phyloP scores from a whole-genome alignment of 2,113 vertebrate species.

The Oxyruncus cristatus region DNA sequence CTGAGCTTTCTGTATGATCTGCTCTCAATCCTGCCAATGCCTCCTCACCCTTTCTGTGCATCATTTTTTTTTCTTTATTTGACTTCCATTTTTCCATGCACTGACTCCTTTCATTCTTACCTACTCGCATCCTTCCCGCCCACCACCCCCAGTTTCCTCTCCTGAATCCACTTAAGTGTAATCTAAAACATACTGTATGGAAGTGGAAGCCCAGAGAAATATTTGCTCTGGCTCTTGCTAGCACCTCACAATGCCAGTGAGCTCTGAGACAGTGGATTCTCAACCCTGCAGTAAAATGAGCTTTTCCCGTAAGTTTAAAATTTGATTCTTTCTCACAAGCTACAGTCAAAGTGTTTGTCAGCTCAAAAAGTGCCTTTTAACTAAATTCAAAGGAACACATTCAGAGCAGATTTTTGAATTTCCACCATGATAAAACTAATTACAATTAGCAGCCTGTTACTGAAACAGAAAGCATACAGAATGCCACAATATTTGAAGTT shows the following conservation, averaged over 20 bases:
- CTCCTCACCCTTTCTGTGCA: background rate
- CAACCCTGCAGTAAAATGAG: constrained; percentile 23
- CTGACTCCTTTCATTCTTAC: background rate
- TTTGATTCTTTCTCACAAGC: background rate
- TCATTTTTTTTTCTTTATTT: background rate
- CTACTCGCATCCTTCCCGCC: background rate
- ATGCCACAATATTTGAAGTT: background rate
- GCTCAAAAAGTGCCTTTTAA: background rate
- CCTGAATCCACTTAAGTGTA: constrained; percentile 44
- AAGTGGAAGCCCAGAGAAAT: constrained; percentile 48
- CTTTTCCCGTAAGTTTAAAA: constrained; percentile 48
- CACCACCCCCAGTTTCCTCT: constrained; percentile 42
- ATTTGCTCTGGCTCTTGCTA: constrained; percentile 17
- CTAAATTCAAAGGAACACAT: background rate
- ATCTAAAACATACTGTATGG: constrained; percentile 41
- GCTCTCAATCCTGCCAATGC: background rate
- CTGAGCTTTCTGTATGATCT: background rate
- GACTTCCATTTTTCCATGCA: background rate
- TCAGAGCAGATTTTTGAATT: constrained; percentile 7
- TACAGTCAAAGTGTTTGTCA: constrained; percentile 29
- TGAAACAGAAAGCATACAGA: constrained; percentile 13
- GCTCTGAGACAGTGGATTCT: constrained; percentile 37
- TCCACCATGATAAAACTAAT: constrained; percentile 3
- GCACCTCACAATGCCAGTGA: constrained; percentile 18
- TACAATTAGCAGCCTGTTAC: constrained; percentile 12